These are phyloP conservation scores for Panurus biarmicus DNA, from an alignment of 2,113 vertebrate genomes.

Conservation along the genomic window DNA sequence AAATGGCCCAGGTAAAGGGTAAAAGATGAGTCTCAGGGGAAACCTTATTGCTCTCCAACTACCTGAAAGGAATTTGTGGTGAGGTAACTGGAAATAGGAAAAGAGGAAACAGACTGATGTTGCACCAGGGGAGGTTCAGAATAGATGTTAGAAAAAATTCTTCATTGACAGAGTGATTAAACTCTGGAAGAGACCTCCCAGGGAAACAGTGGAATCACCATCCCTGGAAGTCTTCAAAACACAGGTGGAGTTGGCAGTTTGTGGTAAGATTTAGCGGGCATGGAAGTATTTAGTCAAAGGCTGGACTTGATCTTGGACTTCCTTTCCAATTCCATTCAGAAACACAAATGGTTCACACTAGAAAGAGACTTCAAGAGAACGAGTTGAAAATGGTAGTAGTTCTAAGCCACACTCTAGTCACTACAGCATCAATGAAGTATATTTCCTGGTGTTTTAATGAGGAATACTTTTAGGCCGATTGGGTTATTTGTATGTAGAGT, in stretches of 20 bases:
- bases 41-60: not conserved
- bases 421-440: not conserved
- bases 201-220: too few species aligned
- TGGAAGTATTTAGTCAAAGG: not conserved
- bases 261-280: rapidly evolving
- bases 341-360: not conserved
- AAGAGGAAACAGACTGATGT: not conserved
- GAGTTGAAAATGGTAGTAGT: not conserved
- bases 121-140: rapidly evolving
- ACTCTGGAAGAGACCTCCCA: not conserved
- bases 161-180: not conserved
- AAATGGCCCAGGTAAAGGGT: not conserved
- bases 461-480: not conserved
- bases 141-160: not conserved
- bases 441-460: not conserved
- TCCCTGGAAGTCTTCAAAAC: not conserved
- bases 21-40: not conserved
- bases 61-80: not conserved
- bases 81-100: not conserved
- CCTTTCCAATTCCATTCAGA: not conserved
- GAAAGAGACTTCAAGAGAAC: not conserved
- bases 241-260: not conserved
- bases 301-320: not conserved
- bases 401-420: not conserved
- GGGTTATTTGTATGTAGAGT: not conserved